Base-by-base conservation (phyloP, 2,113 vertebrate species). In the Tragelaphus imberbis region DNA sequence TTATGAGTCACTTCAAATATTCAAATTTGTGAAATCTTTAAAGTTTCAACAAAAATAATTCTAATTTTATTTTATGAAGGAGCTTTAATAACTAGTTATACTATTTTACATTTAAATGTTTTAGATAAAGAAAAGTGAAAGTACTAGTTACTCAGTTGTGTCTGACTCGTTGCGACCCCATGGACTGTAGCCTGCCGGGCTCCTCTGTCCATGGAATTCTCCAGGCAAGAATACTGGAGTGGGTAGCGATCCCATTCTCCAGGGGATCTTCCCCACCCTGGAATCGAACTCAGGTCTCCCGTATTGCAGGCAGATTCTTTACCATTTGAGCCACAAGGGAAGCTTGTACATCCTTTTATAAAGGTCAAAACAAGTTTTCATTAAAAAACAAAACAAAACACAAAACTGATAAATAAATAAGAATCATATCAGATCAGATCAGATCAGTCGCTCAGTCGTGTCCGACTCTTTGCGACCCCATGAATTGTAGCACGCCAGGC, bases 51-150 rank as follows among this genome's bases (percentile, higher is more conserved):
- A 91, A 59, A 68, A 84, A 68, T 53, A 93, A 91, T 53, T 25
- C 25, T 90, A 36, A 96, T 82, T 93, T 90, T 71, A 89, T 85
- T 75, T 97, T 58, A 75, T 93, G 68, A 95, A 79, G 21, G 19
- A 71, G 55, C 47, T 95, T 63, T 55, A 80, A 71, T 49, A 94
- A 84, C 25, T 80, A 55, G 16, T 88, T 79, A 88, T n/a, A 91
- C 7, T 55, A 88, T 86, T 63, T 80, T 44, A 95, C 11, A 71
- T 44, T 7, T 17, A 92, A 81, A 94, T 68, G 30, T 85, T 88
- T 94, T 91, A 84, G 44, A 88, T 79, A 75, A 75, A 40, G 36
- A 75, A 75, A 75, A 75, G 5, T 44, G 21, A 25, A 75, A 75
- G 36, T 75, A 36, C 36, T 44, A 40, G 68, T 75, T 36, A 75